Base-by-base conservation (phyloP, 2,113 vertebrate genomes). In the Synchiropus splendidus region DNA sequence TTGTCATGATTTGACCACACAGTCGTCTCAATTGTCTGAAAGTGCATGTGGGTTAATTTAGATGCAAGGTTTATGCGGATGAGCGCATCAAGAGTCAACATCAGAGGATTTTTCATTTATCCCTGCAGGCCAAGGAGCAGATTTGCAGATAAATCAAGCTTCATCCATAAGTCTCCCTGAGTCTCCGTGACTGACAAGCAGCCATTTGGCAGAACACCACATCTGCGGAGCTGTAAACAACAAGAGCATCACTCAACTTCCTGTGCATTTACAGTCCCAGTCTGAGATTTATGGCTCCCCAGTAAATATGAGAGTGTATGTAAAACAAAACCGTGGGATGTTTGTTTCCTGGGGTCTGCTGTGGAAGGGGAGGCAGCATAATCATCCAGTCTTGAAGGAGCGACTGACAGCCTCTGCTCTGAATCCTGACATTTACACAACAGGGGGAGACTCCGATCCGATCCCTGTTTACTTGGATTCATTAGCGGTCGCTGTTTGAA, bases 81-180 rank as follows among this genome's bases (percentile, higher is more conserved):
- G 52, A 31, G 40, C 39, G 45, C 59, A 57, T 57, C 18, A 42
- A 58, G 40, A 67, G 48, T 66, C 60, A 49, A 70, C 64, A 65
- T 54, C 45, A 35, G 55, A 56, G 62, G 72, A 72, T 78, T 76
- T 72, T 48, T 47, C 44, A 34, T 61, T 49, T 61, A 75, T 64
- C 64, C 35, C 15, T 27, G 21, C 38, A 48, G 57, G 63, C 63
- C 58, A 45, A 18, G 54, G 57, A 69, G 50, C 61, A 60, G 72
- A 70, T 77, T 67, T 75, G 56, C 65, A 53, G 72, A 59, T 70
- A 76, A 79, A 72, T 67, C 64, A 61, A 65, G 56, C 58, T 61
- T 42, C 45, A 18, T 61, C 72, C 65, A 31, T 72, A 68, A 70
- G 61, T 72, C 61, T 21, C 16, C 2, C 16, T 64, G 77, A 77